Percentiles rank a stretch among this genome's conserved stretches.
Conservation (phyloP, 2,113 vertebrate genomes). For the Lasiurus cinereus region DNA sequence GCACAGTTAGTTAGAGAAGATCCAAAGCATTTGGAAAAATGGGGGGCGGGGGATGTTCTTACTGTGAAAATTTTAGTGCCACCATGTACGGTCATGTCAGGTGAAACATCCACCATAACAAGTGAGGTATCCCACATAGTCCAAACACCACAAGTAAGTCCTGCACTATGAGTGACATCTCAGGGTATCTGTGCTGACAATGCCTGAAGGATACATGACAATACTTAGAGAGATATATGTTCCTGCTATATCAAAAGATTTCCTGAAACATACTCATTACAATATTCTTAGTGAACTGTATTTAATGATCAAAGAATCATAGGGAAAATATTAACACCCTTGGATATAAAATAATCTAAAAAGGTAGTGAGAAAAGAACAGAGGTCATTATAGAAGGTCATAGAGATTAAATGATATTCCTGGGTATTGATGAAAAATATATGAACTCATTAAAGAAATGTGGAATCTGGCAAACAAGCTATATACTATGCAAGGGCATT, state of each 20-base stretch:
- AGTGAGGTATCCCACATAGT: background rate
- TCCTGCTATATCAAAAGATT: constrained; percentile 74
- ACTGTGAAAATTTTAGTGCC: background rate
- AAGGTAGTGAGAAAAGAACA: constrained; percentile 85
- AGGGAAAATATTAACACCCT: constrained; percentile 77
- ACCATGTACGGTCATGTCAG: background rate
- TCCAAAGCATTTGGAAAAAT: background rate
- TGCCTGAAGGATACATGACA: constrained; percentile 46
- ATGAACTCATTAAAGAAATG: constrained; percentile 71
- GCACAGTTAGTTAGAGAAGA: background rate
- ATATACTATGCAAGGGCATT: constrained; percentile 46
- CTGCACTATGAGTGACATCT: background rate
- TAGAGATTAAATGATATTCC: constrained; percentile 79
- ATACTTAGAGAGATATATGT: background rate
- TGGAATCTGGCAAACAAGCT: constrained; percentile 50
- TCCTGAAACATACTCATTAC: constrained; percentile 68
- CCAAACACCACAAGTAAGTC: background rate
- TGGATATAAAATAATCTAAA: constrained; percentile 71
- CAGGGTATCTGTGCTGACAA: background rate
- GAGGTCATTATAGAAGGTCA: constrained; percentile 72
- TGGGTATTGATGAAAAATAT: constrained; percentile 59
- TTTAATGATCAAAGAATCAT: constrained; percentile 78
- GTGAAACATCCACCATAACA: background rate
- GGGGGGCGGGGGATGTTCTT: background rate
- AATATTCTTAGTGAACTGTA: constrained; percentile 78